A percentile compares a stretch with the other conserved stretches of the same genome.
Evolutionary conservation across 2,797 vertebrate species (phyloP).

Genomic region (Anas capensis): DNA sequence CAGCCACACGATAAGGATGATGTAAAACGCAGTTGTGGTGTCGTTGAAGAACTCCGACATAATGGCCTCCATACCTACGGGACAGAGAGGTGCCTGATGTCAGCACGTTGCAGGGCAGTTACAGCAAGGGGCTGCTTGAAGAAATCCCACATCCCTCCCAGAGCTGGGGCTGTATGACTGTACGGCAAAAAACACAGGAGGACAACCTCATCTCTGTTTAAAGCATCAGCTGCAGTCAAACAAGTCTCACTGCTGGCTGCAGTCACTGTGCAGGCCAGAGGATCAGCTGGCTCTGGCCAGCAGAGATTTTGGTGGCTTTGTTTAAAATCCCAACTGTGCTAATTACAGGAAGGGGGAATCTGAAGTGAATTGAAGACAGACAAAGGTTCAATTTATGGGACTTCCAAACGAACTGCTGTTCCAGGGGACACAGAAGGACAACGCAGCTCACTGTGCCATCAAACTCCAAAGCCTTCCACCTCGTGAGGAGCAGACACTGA

Average conservation of each 20-base stretch:
- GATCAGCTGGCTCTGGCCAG: accelerated
- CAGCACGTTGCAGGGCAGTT: accelerated
- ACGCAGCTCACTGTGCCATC: background rate
- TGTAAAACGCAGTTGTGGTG: constrained; percentile 97
- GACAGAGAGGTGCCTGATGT: background rate
- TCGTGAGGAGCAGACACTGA: background rate
- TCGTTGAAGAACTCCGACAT: constrained; percentile 99
- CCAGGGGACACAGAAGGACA: background rate
- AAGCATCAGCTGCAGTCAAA: background rate
- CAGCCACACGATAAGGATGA: constrained; percentile 98
- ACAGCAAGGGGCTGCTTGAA: background rate
- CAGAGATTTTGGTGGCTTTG: accelerated
- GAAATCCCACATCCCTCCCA: no score
- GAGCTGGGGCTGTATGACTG: background rate
- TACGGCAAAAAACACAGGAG: background rate
- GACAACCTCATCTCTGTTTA: background rate
- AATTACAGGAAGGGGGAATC: background rate
- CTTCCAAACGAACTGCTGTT: background rate
- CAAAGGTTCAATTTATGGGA: background rate
- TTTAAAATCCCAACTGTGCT: background rate
- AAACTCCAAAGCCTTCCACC: constrained; percentile 25
- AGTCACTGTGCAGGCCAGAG: accelerated
- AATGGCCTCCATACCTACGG: constrained; percentile 95
- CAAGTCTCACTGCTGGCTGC: accelerated
- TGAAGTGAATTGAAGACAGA: background rate